A percentile compares a stretch with the other conserved stretches of the same genome.
These are phyloP conservation scores for Pristiophorus japonicus DNA, from an alignment of 2,113 vertebrate genomes.

Conservation along the genomic window DNA sequence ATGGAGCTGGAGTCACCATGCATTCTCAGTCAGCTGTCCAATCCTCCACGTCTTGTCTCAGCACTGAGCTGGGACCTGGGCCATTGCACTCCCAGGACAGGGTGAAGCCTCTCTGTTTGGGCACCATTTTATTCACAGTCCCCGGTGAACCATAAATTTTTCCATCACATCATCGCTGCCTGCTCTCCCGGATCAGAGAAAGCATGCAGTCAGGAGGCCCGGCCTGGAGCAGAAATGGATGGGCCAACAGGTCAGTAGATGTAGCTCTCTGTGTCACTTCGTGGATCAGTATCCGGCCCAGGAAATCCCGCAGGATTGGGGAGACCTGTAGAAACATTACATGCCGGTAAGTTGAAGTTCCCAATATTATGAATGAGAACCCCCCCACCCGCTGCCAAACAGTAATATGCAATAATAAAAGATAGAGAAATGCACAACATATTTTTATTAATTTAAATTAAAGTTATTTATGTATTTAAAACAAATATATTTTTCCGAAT, in stretches of 20 bases:
- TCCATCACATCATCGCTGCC: slow-evolving; percentile 66
- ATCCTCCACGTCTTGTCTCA: too few species aligned
- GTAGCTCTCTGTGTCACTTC: slow-evolving; percentile 83
- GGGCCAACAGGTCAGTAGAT: slow-evolving; percentile 85
- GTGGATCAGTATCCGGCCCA: slow-evolving; percentile 88
- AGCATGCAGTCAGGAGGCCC: slow-evolving; percentile 92
- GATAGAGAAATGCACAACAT: too few species aligned
- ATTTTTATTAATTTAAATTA: too few species aligned
- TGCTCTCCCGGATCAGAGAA: slow-evolving; percentile 88
- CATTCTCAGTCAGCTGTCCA: too few species aligned
- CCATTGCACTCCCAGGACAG: slow-evolving; percentile 43
- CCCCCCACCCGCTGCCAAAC: too few species aligned
- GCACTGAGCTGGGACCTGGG: too few species aligned
- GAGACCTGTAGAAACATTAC: slow-evolving; percentile 65
- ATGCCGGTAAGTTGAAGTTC: too few species aligned
- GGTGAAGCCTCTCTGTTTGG: neutral
- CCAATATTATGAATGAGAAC: too few species aligned
- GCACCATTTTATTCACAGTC: neutral
- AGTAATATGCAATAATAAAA: too few species aligned
- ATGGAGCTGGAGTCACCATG: too few species aligned
- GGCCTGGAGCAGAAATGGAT: slow-evolving; percentile 91
- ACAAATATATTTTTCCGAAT: too few species aligned
- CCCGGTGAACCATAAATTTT: neutral
- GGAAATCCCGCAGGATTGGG: slow-evolving; percentile 86
- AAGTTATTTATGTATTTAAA: too few species aligned